These are phyloP conservation scores for Lineus longissimus DNA, from an alignment of 1,140 invertebrate species.

Conservation along the genomic window DNA sequence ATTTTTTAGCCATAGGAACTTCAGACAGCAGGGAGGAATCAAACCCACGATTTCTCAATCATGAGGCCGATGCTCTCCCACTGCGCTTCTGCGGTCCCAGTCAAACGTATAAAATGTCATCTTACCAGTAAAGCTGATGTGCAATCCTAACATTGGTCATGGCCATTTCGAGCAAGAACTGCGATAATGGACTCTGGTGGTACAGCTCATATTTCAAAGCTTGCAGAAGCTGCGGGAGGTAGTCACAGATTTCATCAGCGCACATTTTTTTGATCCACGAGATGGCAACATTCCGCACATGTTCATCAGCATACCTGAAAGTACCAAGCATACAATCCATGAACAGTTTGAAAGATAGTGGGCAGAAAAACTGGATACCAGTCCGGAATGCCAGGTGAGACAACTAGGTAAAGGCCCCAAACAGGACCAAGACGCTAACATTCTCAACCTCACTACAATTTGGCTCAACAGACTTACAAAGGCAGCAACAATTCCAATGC, in stretches of 20 bases:
- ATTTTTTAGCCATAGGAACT: too few species aligned
- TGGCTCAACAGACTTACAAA: conserved; percentile 66
- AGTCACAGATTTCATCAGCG: conserved; percentile 84
- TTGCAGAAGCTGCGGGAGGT: conserved; percentile 89
- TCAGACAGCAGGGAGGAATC: too few species aligned
- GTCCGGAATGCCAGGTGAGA: too few species aligned
- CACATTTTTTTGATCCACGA: conserved; percentile 73
- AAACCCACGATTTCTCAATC: too few species aligned
- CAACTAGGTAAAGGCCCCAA: too few species aligned
- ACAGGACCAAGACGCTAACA: too few species aligned
- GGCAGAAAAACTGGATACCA: too few species aligned
- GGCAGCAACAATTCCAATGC: conserved; percentile 87
- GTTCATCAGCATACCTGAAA: conserved; percentile 83
- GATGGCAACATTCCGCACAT: conserved; percentile 79
- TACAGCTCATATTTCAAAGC: conserved; percentile 91
- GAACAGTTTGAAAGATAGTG: too few species aligned
- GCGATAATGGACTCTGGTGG: conserved; percentile 78
- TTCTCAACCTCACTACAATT: too few species aligned
- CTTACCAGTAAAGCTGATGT: conserved; percentile 88
- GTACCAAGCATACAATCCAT: conserved; percentile 13
- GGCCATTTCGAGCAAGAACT: conserved; percentile 78
- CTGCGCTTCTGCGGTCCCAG: too few species aligned
- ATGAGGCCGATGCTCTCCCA: too few species aligned
- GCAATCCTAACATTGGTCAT: conserved; percentile 83
- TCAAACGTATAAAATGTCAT: not conserved